Conservation (phyloP, 2,113 vertebrate genomes). For the Pachyramphus minor region DNA sequence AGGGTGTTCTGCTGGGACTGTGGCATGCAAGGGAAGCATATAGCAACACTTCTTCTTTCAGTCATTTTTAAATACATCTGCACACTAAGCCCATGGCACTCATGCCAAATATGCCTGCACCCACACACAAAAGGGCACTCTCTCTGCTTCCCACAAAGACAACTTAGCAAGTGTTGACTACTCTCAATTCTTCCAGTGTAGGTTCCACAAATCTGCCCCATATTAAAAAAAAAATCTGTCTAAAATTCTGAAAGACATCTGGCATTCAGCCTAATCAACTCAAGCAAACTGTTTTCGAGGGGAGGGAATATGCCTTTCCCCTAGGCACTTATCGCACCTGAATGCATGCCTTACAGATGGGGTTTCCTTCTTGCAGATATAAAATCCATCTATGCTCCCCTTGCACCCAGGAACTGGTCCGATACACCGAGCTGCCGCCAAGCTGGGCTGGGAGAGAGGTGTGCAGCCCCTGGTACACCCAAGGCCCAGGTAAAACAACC, state of each 20-base stretch:
- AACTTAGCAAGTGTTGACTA: not conserved
- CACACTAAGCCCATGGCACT: not conserved
- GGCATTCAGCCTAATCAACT: not conserved
- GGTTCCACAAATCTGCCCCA: not conserved
- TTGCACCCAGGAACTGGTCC: not conserved
- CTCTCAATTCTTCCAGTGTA: not conserved
- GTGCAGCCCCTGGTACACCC: not conserved
- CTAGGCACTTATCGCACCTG: not conserved
- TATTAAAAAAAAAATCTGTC: not conserved
- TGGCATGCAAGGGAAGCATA: not conserved
- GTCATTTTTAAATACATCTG: not conserved
- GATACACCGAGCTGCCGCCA: not conserved
- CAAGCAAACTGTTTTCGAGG: rapidly evolving
- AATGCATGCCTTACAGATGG: not conserved
- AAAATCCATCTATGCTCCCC: not conserved
- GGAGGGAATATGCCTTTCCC: not conserved
- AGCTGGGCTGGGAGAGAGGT: not conserved
- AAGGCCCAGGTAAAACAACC: not conserved
- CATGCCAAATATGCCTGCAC: not conserved
- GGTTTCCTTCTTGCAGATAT: not conserved
- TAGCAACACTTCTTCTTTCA: not conserved
- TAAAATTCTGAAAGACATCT: not conserved
- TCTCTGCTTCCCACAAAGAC: not conserved
- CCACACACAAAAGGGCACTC: not conserved
- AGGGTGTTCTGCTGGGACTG: not conserved